Base-by-base conservation (phyloP, 2,113 vertebrate genomes). In the Mixornis gularis region DNA sequence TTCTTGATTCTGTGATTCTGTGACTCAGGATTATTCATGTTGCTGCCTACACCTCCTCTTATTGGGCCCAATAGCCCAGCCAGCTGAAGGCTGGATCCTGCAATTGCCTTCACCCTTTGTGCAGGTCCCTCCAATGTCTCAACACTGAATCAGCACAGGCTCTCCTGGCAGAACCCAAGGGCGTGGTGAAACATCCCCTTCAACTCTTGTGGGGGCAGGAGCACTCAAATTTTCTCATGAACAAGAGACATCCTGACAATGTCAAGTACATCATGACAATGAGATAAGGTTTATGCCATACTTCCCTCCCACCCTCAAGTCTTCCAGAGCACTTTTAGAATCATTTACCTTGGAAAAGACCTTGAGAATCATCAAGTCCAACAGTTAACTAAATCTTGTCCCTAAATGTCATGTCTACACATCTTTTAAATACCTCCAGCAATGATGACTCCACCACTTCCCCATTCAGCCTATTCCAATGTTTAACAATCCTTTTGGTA, bases 231-330 rank as follows among this genome's bases (percentile, higher is more conserved):
- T 89, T 58, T 62, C 20, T 29, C 6, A 6, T 29, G 13, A 73
- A 10, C 34, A 72, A 76, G 5, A 38, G 18, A 34, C 11, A 22
- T 56, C 17, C 55, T 58, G 40, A 53, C 17, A 66, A 38, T n/a
- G 60, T 38, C 38, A 60, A 77, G 5, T 21, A 34, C 10, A 22
- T 56, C 17, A 51, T 53, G 40, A 55, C 18, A 68, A 38, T 34
- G 60, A 64, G 14, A 60, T 14, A 58, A 51, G 11, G n/a, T 44
- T 85, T 74, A 65, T 27, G 14, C 8, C 46, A 70, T 22, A n/a
- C 8, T 70, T 60, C 1, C 4, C 4, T 7, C 12, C 7, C 13
- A 49, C 0, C 6, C 8, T 5, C 8, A 41, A 9, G 5, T 32
- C 77, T 85, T 52, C 11, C 19, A 49, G 36, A 48, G 10, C 8